Conservation (phyloP, 2,797 vertebrate genomes). For the Danionella dracula region DNA sequence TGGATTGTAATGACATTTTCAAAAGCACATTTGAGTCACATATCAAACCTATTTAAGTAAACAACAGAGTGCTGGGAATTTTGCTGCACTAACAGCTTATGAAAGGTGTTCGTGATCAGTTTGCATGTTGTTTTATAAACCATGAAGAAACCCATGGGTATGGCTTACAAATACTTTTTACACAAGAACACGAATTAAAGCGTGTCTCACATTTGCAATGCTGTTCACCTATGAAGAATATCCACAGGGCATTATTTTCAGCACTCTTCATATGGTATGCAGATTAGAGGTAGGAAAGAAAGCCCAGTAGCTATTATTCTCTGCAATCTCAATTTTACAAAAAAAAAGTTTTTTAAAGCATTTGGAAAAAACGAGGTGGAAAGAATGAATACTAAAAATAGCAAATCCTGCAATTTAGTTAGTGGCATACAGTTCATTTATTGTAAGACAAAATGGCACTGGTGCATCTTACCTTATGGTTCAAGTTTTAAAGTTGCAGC, state of each 20-base stretch:
- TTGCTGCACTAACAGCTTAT: constrained; percentile 5
- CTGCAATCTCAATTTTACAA: background rate
- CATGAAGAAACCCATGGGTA: constrained; percentile 4
- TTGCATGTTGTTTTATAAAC: no score
- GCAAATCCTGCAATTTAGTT: background rate
- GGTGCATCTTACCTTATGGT: background rate
- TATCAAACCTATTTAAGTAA: background rate
- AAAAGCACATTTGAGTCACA: background rate
- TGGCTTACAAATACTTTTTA: constrained; percentile 11
- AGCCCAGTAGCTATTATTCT: constrained; percentile 1
- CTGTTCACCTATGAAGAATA: constrained; percentile 28
- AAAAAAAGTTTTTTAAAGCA: no score
- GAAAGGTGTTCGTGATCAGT: constrained; percentile 15
- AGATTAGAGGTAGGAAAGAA: constrained; percentile 12
- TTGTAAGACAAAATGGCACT: constrained; percentile 3
- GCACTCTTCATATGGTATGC: constrained; percentile 22
- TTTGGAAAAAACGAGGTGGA: no score
- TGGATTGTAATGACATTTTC: no score
- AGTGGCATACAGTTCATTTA: background rate
- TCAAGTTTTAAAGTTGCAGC: constrained; percentile 11
- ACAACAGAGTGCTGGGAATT: no score
- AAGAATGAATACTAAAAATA: background rate
- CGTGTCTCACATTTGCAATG: constrained; percentile 24
- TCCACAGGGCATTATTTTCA: constrained; percentile 32
- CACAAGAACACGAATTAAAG: constrained; percentile 1